Evolutionary conservation across 2,888 invertebrate species (phyloP), one percentile per base, ranked within the genome.

Genomic region (Tiliacea aurago): DNA sequence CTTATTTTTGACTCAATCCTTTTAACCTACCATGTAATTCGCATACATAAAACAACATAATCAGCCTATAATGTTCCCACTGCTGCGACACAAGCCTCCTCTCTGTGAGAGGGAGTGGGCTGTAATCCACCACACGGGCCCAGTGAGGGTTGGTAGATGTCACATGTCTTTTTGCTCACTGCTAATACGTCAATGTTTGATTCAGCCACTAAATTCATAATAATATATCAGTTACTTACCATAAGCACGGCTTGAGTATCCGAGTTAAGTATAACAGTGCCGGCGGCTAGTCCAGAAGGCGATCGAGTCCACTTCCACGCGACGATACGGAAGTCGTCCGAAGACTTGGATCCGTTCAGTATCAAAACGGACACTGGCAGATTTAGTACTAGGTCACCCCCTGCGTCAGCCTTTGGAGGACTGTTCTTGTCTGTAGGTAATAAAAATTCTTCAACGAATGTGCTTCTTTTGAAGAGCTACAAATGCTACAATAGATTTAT

Each of bases 391-490:
- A 98, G 97, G 93, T 99, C 98, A 0, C 98, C 98, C 10, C 99
- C 99, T 1, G 98, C 99, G 91, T 98, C 98, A 0, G 99, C 99
- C 88, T 98, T 97, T 0, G 99, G 99, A 9, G 98, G 97, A 76
- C 98, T 98, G 95, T 99, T 99, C 93, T 98, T 98, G 93, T 98
- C 99, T 99, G 92, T n/a, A 69, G 61, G 37, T 41, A 66, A 20
- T 28, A 43, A 41, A 49, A 33, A 1, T 43, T 33, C 13, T 37
- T 9, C 4, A 13, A 37, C 5, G 11, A 64, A 23, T 23, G 47
- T n/a, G 23, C 18, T 45, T 4, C 2, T 10, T 23, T 70, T 23
- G 15, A 61, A 33, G 15, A 33, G 13, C n/a, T 64, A 37, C n/a
- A 53, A 64, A 64, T 64, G n/a, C n/a, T 67, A 13, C n/a, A 33